Base-by-base conservation (phyloP, 2,888 invertebrate genomes). In the Sipha maydis region DNA sequence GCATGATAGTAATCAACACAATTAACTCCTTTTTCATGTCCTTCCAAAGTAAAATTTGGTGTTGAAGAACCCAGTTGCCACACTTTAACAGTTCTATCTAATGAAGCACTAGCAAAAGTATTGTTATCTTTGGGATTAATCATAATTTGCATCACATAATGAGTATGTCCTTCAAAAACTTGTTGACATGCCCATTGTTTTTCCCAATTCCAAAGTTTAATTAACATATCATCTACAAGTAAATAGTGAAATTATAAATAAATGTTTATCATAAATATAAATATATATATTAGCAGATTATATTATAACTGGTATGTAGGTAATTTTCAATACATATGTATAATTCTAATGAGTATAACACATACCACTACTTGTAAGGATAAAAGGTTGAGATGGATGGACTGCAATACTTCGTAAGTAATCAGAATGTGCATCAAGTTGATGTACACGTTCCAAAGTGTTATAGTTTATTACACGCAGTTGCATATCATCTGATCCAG, bases 141-240 rank as follows among this genome's bases (percentile, higher is more conserved):
- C 0, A 98, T 99, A 91, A 99, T 96, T 92, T 99, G 99, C 99
- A 99, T 99, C 2, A 99, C 98, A 91, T 99, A 99, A 92, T 99
- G 99, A 0, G 98, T 97, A 93, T 99, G 99, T 0, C 99, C 99
- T 92, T 99, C 99, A 92, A 99, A 99, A 25, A 98, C 97, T 92
- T 99, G 99, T 92, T 99, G 99, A 91, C 98, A 98, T 0, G 96
- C 94, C 99, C 99, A 99, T 91, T 97, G 95, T 92, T 99, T 98
- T 86, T 99, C 99, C 99, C 99, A 99, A 92, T 99, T 99, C 99
- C 99, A 99, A 89, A 99, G 92, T 92, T 99, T 99, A 90, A 99
- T 98, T 88, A 98, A 93, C 96, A 99, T 97, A 91, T 99, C 99
- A 94, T 99, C 99, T 97, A 92, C 89, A 93, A 92, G 86, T 0